phyloP scores from a whole-genome alignment of 2,113 vertebrate genomes.

The Uropsilus gracilis region DNA sequence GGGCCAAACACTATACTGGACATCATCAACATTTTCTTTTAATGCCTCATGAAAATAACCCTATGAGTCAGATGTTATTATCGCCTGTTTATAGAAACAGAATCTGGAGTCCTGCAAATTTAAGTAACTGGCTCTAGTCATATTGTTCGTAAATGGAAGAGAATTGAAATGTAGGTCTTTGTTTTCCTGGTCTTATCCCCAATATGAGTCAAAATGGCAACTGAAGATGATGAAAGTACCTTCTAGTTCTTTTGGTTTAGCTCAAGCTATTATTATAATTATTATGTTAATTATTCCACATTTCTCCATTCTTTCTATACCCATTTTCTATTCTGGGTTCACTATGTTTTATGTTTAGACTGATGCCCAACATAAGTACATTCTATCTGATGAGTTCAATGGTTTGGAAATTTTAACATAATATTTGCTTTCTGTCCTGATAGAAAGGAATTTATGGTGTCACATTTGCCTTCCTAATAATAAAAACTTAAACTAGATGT shows the following conservation, averaged over 20 bases:
- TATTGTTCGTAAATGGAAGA: neutral
- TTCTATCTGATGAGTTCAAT: constrained; percentile 53
- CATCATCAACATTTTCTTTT: neutral
- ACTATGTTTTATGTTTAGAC: neutral
- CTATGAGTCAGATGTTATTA: constrained; percentile 35
- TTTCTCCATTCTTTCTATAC: accelerated
- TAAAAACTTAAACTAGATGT: neutral
- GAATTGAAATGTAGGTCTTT: constrained; percentile 10
- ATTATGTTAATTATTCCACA: neutral
- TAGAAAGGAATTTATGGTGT: neutral
- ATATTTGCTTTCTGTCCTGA: constrained; percentile 26
- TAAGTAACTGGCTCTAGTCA: constrained; percentile 31
- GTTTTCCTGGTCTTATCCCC: neutral
- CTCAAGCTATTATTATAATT: neutral
- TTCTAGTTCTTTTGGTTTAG: neutral
- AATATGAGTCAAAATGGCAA: neutral
- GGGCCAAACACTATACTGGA: neutral
- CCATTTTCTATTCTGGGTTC: neutral
- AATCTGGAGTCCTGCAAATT: constrained; percentile 9
- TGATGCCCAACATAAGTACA: neutral
- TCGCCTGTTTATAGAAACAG: constrained; percentile 67
- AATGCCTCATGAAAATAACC: constrained; percentile 21
- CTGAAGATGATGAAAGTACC: neutral
- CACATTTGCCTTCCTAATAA: neutral
- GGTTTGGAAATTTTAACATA: neutral